phyloP scores from a whole-genome alignment of 1,140 invertebrate species.

The Saccostrea cuccullata region DNA sequence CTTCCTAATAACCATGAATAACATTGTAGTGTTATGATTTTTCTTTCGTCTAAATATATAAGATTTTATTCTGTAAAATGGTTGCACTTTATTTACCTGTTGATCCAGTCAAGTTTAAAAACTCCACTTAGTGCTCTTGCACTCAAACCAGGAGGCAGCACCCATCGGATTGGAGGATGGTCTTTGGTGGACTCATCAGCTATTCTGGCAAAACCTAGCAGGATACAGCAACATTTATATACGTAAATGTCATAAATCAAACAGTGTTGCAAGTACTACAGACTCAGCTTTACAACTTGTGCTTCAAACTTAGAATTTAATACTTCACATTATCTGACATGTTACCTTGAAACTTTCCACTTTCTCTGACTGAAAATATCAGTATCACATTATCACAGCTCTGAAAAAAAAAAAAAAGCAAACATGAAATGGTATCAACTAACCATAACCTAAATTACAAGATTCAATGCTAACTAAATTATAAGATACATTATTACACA shows the following conservation, averaged over 20 bases:
- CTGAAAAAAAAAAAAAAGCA: constrained; percentile 67
- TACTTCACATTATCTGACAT: not conserved
- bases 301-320: too few species aligned
- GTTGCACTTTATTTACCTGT: constrained; percentile 78
- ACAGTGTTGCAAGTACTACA: too few species aligned
- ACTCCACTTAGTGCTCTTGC: constrained; percentile 95
- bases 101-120: constrained; percentile 98
- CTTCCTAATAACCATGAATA: constrained; percentile 82
- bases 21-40: not conserved
- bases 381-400: constrained; percentile 96
- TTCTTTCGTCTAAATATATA: not conserved
- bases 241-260: too few species aligned
- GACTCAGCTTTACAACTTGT: too few species aligned
- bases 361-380: constrained; percentile 98
- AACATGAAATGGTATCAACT: not conserved
- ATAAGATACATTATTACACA: too few species aligned
- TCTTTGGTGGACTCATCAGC: constrained; percentile 92
- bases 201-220: constrained; percentile 92
- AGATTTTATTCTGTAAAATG: not conserved
- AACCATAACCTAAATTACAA: too few species aligned
- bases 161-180: constrained; percentile 94
- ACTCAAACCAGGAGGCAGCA: constrained; percentile 95
- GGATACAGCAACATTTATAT: not conserved
- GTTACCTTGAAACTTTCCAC: constrained; percentile 88
- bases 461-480: too few species aligned